Evolutionary conservation across 2,888 invertebrate species (phyloP).

Genomic region (Andricus quercusramuli): DNA sequence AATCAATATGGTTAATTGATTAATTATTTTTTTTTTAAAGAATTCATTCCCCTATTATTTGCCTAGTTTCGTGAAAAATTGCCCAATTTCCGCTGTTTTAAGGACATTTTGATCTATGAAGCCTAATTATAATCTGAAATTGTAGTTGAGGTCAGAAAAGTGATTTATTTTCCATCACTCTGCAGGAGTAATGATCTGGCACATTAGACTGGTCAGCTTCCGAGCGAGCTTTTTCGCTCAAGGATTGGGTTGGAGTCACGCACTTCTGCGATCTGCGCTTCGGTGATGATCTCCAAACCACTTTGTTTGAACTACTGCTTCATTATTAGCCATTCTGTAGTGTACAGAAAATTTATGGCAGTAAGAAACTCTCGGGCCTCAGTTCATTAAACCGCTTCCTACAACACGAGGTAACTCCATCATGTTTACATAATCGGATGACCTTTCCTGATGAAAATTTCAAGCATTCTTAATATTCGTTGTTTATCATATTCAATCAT

Average conservation of each 20-base stretch:
- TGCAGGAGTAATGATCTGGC: slow-evolving; percentile 19
- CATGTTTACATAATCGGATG: background rate
- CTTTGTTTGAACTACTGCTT: slow-evolving; percentile 45
- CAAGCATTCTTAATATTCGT: background rate
- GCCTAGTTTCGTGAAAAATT: too few species aligned
- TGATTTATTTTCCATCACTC: slow-evolving; percentile 18
- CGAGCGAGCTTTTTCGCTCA: slow-evolving; percentile 21
- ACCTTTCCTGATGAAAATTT: background rate
- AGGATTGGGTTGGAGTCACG: slow-evolving; percentile 21
- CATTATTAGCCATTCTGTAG: slow-evolving; percentile 47
- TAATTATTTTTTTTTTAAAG: too few species aligned
- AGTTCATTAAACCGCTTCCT: slow-evolving; percentile 46
- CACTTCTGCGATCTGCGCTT: slow-evolving; percentile 31
- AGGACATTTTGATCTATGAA: too few species aligned
- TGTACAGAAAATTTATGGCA: slow-evolving; percentile 51
- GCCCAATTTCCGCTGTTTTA: too few species aligned
- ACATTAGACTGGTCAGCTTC: slow-evolving; percentile 26
- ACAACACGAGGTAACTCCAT: background rate
- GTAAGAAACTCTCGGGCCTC: slow-evolving; percentile 44
- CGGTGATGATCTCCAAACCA: slow-evolving; percentile 30
- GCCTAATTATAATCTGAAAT: background rate
- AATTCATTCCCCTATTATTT: too few species aligned
- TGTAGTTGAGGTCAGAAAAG: background rate
- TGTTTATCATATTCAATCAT: background rate
- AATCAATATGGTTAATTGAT: too few species aligned